These are phyloP conservation scores for Thinocorus orbignyianus DNA, from an alignment of 2,113 vertebrate genomes.

Conservation along the genomic window DNA sequence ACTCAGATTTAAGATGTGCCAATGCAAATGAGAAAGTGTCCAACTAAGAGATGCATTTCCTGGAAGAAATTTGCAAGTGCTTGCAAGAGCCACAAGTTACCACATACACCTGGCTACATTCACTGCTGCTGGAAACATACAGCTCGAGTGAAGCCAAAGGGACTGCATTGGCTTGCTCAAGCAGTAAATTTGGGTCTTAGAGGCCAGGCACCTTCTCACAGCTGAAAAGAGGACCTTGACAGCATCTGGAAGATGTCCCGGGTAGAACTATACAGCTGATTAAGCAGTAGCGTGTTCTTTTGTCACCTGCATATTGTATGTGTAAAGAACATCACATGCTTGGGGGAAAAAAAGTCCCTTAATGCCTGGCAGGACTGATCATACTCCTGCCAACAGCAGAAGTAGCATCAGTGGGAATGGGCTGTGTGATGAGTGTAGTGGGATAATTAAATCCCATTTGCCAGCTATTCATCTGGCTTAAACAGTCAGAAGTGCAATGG, in stretches of 20 bases:
- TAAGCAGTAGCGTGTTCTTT: neutral
- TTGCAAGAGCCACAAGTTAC: neutral
- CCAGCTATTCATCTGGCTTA: neutral
- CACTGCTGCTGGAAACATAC: neutral
- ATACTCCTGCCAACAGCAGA: neutral
- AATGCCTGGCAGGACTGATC: neutral
- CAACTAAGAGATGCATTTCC: neutral
- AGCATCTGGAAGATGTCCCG: neutral
- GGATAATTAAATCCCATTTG: constrained; percentile 1
- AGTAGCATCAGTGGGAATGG: neutral
- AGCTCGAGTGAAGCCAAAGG: neutral
- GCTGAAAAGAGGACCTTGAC: neutral
- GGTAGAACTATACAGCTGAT: neutral
- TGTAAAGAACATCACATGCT: neutral
- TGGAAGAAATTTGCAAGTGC: neutral
- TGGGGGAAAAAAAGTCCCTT: neutral
- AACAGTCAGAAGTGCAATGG: neutral
- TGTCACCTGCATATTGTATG: neutral
- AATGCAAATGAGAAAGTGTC: constrained; percentile 23
- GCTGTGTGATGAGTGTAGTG: neutral
- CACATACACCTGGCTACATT: neutral
- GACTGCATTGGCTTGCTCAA: neutral
- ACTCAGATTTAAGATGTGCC: constrained; percentile 31
- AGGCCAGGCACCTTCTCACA: neutral
- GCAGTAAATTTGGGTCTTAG: neutral